phyloP scores from a whole-genome alignment of 2,113 vertebrate genomes.

The Scomber colias region DNA sequence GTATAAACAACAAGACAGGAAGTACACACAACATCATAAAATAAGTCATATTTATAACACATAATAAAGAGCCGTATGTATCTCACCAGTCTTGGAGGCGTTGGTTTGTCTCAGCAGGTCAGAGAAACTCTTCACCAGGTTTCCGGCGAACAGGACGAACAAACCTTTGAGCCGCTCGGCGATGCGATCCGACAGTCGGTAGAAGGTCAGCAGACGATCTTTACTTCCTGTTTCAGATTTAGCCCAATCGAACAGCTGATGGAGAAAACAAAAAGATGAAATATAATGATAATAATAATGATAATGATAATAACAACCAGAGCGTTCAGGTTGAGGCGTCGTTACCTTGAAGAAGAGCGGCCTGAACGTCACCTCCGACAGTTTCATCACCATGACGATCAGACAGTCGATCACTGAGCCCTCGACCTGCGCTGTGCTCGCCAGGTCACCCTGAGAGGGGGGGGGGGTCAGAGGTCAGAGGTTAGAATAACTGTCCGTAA shows the following conservation, averaged over 20 bases:
- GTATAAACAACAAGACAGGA: too few species aligned
- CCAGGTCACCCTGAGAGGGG: conserved; percentile 85
- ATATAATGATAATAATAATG: too few species aligned
- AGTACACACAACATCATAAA: too few species aligned
- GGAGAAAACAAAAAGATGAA: neutral
- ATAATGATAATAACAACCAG: neutral
- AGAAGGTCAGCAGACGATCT: conserved; percentile 93
- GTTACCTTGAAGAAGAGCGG: conserved; percentile 97
- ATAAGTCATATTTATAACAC: too few species aligned
- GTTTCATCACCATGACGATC: conserved; percentile 94
- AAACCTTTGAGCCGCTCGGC: conserved; percentile 93
- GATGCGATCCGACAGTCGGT: conserved; percentile 86
- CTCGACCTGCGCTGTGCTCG: conserved; percentile 87
- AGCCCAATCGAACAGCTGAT: conserved; percentile 95
- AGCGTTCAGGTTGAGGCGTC: too few species aligned
- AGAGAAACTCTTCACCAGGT: conserved; percentile 91
- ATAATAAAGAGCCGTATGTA: too few species aligned
- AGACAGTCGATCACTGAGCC: conserved; percentile 89
- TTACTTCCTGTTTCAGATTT: conserved; percentile 82
- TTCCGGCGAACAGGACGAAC: conserved; percentile 94
- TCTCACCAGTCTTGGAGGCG: conserved; percentile 84
- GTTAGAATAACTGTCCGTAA: too few species aligned
- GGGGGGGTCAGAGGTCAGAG: neutral
- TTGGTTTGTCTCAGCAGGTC: conserved; percentile 89
- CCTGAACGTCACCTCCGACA: conserved; percentile 95